Base-by-base conservation (phyloP, 2,113 vertebrate species). In the Peromyscus leucopus region DNA sequence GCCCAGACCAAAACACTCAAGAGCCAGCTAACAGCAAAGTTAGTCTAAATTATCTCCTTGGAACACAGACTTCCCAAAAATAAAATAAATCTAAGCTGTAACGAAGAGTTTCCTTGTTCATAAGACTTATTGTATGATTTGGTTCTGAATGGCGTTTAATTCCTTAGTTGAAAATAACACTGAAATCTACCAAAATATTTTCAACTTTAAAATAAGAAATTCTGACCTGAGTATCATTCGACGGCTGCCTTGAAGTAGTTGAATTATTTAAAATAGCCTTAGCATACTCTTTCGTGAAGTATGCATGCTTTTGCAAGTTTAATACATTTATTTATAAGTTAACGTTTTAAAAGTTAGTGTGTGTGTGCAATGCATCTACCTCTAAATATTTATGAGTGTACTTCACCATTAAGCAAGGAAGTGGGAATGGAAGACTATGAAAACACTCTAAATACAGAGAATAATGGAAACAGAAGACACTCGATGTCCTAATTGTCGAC, bases 351-450 rank as follows among this genome's bases (percentile, higher is more conserved):
- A 97, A 97, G 96, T 95, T 91, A 95, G 51, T 88, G 71, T 82
- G 79, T 88, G 59, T 48, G 59, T 79, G 39, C 16, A 94, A 87
- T 71, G 79, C 78, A 92, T 89, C 88, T 92, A 13, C 72, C 17
- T 93, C 89, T 97, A 95, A 98, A 98, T 98, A 98, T 97, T 97
- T 94, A 96, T 97, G 95, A 96, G 92, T 95, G 11, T 71, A 93
- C 72, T 94, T 92, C n/a, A 87, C 46, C 72, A 93, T 94, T 89
- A 96, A 94, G 86, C 97, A 87, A 75, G 89, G 74, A 97, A 61
- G 91, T 63, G 94, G 69, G 72, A 97, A 59, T 61, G 78, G 85
- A 93, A 95, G 91, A 51, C 61, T 46, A 48, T 84, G 61, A 88
- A 59, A 93, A 84, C 19, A 75, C 65, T 96, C 67, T 97, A 67